Conservation (phyloP, 2,888 invertebrate species). For the Platycnemis pennipes region DNA sequence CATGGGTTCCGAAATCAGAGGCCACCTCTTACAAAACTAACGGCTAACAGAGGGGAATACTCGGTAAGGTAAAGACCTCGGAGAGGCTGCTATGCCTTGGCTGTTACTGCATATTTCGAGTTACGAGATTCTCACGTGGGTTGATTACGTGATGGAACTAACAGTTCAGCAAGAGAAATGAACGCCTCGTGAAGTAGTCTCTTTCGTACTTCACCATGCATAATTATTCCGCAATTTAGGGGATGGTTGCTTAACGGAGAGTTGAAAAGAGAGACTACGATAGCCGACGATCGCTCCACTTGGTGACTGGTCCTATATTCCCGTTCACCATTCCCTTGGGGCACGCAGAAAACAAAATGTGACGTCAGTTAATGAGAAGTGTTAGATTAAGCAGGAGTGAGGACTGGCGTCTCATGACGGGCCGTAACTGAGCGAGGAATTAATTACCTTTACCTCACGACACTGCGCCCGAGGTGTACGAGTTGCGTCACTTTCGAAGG, state of each 20-base stretch:
- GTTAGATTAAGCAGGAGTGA: background rate
- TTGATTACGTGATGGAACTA: background rate
- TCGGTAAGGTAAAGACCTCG: background rate
- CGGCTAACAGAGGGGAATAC: background rate
- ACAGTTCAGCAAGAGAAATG: background rate
- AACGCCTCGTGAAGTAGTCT: background rate
- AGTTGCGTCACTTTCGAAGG: background rate
- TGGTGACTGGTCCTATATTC: background rate
- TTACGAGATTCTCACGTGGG: background rate
- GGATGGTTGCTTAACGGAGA: background rate
- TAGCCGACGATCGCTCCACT: background rate
- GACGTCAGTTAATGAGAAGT: background rate
- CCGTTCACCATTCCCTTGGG: background rate
- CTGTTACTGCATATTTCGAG: no score
- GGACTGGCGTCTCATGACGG: background rate
- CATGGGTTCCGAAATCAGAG: no score
- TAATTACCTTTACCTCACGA: background rate
- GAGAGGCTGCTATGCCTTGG: no score
- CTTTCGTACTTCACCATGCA: background rate
- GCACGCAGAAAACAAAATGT: background rate
- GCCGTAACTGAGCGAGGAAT: background rate
- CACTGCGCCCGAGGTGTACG: background rate
- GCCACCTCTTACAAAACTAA: background rate
- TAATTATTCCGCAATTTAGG: background rate
- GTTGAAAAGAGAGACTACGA: background rate